Percentiles rank a stretch among this genome's conserved stretches.
Conservation (phyloP, 2,888 invertebrate genomes). For the Orchesellides sinensis region DNA sequence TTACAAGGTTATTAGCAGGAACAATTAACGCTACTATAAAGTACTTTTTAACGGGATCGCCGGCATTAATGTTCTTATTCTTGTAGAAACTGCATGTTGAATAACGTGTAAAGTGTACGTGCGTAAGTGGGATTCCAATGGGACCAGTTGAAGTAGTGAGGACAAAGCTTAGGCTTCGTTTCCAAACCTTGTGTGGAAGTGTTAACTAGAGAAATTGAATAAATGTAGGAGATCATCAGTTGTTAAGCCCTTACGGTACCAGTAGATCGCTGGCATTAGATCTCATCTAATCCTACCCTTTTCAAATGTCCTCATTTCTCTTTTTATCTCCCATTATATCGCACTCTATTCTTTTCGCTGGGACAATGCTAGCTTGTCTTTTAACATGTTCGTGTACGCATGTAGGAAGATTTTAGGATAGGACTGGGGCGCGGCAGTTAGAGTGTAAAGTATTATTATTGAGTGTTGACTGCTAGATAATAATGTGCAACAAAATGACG, state of each 20-base stretch:
- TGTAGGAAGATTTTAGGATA: background rate
- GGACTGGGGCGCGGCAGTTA: background rate
- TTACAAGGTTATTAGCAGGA: conserved; percentile 17
- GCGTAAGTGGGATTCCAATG: conserved; percentile 22
- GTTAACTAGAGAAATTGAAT: conserved; percentile 9
- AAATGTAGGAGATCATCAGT: background rate
- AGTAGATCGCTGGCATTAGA: conserved; percentile 16
- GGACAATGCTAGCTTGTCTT: too few species aligned
- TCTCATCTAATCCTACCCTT: conserved; percentile 62
- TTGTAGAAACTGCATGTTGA: background rate
- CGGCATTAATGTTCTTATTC: conserved; percentile 2
- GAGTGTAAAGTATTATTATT: background rate
- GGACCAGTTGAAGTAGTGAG: conserved; percentile 9
- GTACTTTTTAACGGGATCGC: conserved; percentile 9
- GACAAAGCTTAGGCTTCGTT: too few species aligned
- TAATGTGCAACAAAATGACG: background rate
- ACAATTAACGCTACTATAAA: conserved; percentile 12
- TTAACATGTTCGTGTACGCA: too few species aligned
- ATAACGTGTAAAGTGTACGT: conserved; percentile 30
- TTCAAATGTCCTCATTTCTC: conserved; percentile 28
- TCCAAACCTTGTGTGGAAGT: too few species aligned
- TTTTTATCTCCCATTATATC: conserved; percentile 28
- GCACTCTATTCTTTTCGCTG: background rate
- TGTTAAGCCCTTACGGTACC: background rate
- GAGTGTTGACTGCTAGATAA: background rate